phyloP scores from a whole-genome alignment of 1,140 invertebrate species.

The Heliothis subflexa region DNA sequence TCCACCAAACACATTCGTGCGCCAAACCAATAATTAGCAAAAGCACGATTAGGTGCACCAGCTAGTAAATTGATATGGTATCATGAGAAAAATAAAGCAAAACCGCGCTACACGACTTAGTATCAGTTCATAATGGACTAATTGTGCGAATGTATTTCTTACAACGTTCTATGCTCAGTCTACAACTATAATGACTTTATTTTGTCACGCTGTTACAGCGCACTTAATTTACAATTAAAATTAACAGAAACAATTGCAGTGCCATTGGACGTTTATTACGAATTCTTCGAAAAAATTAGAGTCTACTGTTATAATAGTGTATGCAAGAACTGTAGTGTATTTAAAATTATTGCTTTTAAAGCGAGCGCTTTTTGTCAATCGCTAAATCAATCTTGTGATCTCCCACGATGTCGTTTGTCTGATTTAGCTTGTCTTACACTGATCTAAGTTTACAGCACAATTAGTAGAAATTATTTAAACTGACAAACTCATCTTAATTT shows the following conservation, averaged over 20 bases:
- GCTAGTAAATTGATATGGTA: conserved; percentile 51
- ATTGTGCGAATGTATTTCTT: conserved; percentile 59
- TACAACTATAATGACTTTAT: conserved; percentile 31
- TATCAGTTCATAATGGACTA: conserved; percentile 59
- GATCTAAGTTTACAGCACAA: neutral
- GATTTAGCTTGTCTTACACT: neutral
- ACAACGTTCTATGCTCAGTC: neutral
- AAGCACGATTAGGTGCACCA: conserved; percentile 40
- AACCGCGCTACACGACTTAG: conserved; percentile 41
- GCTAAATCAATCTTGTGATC: neutral
- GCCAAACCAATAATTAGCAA: conserved; percentile 35
- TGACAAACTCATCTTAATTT: neutral
- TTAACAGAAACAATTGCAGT: conserved; percentile 11
- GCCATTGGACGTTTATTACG: neutral
- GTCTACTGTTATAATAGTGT: neutral
- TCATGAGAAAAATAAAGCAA: conserved; percentile 56
- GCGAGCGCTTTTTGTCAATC: conserved; percentile 7
- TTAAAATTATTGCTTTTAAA: conserved; percentile 29
- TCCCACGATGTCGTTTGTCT: conserved; percentile 19
- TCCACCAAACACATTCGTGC: conserved; percentile 18
- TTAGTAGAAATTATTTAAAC: neutral
- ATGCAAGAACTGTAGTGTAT: neutral
- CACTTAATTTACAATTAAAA: conserved; percentile 32
- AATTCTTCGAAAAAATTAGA: neutral
- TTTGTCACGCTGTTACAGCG: conserved; percentile 20